Percentiles rank a stretch among this genome's conserved stretches.
phyloP scores from a whole-genome alignment of 2,797 vertebrate species.

The Clarias platycephalus region DNA sequence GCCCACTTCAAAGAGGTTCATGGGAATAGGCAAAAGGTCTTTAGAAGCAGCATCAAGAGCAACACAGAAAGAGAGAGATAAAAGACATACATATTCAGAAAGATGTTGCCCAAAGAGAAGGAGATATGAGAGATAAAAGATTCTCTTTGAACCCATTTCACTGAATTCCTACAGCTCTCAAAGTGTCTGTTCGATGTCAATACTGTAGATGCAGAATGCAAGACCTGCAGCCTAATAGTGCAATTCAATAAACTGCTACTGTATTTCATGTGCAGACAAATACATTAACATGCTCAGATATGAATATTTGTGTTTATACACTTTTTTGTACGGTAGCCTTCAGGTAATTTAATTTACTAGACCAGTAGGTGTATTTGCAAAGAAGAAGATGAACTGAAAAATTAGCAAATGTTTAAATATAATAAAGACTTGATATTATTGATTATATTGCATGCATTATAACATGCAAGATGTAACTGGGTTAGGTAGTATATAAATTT shows the following conservation, averaged over 20 bases:
- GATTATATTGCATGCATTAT: not conserved
- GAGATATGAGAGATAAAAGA: slow-evolving; percentile 37
- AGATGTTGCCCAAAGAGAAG: slow-evolving; percentile 29
- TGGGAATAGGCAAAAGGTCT: slow-evolving; percentile 34
- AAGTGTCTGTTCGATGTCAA: slow-evolving; percentile 30
- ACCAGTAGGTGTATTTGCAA: not conserved
- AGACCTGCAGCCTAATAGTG: slow-evolving; percentile 20
- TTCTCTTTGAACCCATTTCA: slow-evolving; percentile 29
- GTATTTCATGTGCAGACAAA: slow-evolving; percentile 7
- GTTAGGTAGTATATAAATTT: not conserved
- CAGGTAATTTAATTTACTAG: slow-evolving; percentile 5
- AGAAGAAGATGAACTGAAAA: not conserved
- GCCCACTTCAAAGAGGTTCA: slow-evolving; percentile 36
- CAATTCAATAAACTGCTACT: slow-evolving; percentile 40
- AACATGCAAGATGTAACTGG: not conserved
- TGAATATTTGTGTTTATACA: not conserved
- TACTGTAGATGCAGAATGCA: slow-evolving; percentile 13
- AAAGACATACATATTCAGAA: slow-evolving; percentile 42
- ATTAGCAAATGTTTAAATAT: not conserved
- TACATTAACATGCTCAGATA: not conserved
- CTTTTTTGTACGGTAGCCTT: not conserved
- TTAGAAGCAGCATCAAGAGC: slow-evolving; percentile 11
- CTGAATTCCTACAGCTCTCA: slow-evolving; percentile 25
- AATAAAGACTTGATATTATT: not conserved
- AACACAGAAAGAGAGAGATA: not conserved